These are phyloP conservation scores for Mellivora capensis DNA, from an alignment of 2,113 vertebrate genomes.

Conservation along the genomic window DNA sequence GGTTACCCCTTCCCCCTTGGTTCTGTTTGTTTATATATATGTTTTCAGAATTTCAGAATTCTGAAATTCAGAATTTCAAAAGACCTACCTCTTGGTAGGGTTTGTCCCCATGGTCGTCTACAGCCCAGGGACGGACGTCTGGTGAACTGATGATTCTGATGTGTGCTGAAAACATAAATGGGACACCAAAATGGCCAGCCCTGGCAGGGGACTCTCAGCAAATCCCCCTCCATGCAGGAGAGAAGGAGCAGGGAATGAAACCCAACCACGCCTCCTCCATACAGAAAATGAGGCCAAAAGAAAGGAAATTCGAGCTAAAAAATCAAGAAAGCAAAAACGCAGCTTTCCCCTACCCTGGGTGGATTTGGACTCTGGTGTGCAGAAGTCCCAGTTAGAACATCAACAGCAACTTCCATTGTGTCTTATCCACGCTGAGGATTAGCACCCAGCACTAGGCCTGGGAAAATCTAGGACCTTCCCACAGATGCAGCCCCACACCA, in stretches of 20 bases:
- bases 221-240: neutral
- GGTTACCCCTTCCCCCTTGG: neutral
- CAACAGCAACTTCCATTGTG: neutral
- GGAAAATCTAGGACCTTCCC: neutral
- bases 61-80: slow-evolving; percentile 4
- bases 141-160: neutral
- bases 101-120: neutral
- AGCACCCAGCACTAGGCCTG: neutral
- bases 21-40: neutral
- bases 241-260: neutral
- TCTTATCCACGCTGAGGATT: neutral
- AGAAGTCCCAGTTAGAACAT: neutral
- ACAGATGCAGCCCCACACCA: neutral
- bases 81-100: neutral
- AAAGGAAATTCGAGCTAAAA: neutral
- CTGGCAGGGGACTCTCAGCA: neutral
- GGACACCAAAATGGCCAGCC: neutral
- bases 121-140: neutral
- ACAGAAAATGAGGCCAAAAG: neutral
- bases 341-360: neutral
- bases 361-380: neutral
- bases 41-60: neutral
- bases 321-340: neutral
- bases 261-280: neutral
- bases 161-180: neutral